These are phyloP conservation scores for Eubasilissa regina DNA, from an alignment of 1,140 invertebrate species.

Conservation along the genomic window DNA sequence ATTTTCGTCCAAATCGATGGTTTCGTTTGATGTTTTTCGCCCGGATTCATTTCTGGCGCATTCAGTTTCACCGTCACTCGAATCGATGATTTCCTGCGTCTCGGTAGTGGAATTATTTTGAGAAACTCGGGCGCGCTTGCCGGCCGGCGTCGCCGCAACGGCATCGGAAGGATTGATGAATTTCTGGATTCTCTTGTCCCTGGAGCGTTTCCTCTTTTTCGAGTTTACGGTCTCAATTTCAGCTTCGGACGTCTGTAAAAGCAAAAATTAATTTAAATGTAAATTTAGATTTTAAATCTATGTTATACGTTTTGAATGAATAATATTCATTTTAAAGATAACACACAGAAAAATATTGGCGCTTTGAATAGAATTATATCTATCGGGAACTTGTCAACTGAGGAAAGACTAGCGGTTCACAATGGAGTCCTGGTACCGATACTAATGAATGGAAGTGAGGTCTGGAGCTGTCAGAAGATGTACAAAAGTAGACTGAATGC, in stretches of 20 bases:
- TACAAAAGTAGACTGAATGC: no score
- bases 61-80: background rate
- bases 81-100: slow-evolving; percentile 23
- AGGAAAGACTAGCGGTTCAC: no score
- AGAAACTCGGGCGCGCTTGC: slow-evolving; percentile 1
- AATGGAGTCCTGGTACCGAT: no score
- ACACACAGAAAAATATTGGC: no score
- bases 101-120: background rate
- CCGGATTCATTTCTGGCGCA: background rate
- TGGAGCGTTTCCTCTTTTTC: slow-evolving; percentile 30
- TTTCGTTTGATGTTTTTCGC: background rate
- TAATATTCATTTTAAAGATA: no score
- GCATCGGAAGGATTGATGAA: background rate
- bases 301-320: background rate
- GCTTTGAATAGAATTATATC: no score
- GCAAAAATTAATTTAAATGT: background rate
- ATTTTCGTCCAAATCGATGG: slow-evolving; percentile 28
- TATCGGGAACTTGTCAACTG: background rate
- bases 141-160: background rate
- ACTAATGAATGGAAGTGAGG: no score
- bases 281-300: background rate
- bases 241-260: slow-evolving; percentile 7
- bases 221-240: background rate
- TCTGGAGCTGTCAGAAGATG: no score
- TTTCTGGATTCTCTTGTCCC: background rate